phyloP scores from a whole-genome alignment of 1,140 invertebrate genomes.

The Ylistrum balloti region DNA sequence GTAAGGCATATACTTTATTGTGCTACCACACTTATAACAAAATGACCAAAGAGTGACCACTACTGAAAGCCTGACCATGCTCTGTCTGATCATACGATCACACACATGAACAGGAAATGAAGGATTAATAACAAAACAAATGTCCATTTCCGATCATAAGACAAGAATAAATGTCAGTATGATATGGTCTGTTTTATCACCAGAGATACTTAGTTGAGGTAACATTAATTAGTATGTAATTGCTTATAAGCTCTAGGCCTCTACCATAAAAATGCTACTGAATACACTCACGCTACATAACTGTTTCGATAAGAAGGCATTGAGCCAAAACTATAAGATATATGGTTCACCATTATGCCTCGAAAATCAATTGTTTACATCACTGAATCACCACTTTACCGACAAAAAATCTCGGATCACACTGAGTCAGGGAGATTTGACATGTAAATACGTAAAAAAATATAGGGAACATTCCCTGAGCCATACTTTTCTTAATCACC shows the following conservation, averaged over 20 bases:
- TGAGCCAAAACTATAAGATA: neutral
- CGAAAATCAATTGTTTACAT: neutral
- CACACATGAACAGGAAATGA: neutral
- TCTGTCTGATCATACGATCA: neutral
- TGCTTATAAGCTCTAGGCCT: neutral
- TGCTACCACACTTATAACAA: too few relatives aligned
- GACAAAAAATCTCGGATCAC: neutral
- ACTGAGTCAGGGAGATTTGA: neutral
- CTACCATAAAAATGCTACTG: neutral
- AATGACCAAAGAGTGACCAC: neutral
- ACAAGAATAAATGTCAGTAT: neutral
- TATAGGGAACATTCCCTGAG: too few relatives aligned
- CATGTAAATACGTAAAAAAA: neutral
- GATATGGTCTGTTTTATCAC: neutral
- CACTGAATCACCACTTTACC: neutral
- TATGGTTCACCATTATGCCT: neutral
- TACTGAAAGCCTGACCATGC: neutral
- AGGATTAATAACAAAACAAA: neutral
- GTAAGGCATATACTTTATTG: too few relatives aligned
- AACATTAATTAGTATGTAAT: constrained; percentile 1
- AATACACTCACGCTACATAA: neutral
- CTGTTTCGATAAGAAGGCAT: neutral
- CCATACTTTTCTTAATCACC: too few relatives aligned
- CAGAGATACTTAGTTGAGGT: neutral
- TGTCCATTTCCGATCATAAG: neutral